phyloP scores from a whole-genome alignment of 2,888 invertebrate species.

The Thumatha senex region DNA sequence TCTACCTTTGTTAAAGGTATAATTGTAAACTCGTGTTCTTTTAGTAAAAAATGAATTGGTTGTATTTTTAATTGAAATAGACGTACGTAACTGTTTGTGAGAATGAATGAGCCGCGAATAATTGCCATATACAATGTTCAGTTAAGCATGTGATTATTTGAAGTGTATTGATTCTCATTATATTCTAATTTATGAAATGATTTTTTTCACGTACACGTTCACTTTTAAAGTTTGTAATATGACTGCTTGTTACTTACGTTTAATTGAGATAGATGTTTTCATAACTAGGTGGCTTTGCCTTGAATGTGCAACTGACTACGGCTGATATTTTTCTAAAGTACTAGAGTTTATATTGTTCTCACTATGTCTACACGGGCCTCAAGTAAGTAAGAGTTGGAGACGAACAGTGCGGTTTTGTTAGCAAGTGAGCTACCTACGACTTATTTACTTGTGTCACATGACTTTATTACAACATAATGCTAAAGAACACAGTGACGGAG shows the following conservation, averaged over 20 bases:
- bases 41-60: conserved; percentile 51
- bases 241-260: too few species aligned
- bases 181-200: conserved; percentile 25
- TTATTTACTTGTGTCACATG: too few species aligned
- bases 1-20: conserved; percentile 48
- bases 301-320: neutral
- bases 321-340: neutral
- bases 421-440: too few species aligned
- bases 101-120: conserved; percentile 61
- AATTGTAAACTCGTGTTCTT: conserved; percentile 67
- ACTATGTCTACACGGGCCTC: too few species aligned
- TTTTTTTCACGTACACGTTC: conserved; percentile 14
- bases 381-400: too few species aligned
- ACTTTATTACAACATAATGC: too few species aligned
- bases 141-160: conserved; percentile 31
- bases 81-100: conserved; percentile 52
- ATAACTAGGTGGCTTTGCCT: neutral
- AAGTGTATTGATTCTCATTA: conserved; percentile 32
- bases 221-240: neutral
- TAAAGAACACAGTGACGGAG: too few species aligned
- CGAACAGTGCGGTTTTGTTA: too few species aligned
- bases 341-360: too few species aligned
- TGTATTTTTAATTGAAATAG: conserved; percentile 56
- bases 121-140: conserved; percentile 43
- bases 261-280: too few species aligned